phyloP scores from a whole-genome alignment of 2,888 invertebrate genomes.

The Geotrupes spiniger region DNA sequence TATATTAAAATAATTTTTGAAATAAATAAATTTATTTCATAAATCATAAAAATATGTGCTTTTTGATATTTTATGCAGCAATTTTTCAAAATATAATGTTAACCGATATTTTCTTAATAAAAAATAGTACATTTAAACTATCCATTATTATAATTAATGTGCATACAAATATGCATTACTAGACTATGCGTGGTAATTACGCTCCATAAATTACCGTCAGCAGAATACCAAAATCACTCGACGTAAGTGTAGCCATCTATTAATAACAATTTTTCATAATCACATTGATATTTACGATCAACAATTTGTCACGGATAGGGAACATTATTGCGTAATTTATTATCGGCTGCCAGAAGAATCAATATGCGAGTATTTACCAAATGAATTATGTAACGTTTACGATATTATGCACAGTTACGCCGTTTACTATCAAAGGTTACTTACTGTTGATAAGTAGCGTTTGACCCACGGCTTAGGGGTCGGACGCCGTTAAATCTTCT shows the following conservation, averaged over 20 bases:
- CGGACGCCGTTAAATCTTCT: conserved; percentile 13
- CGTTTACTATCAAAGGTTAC: conserved; percentile 8
- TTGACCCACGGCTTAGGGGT: conserved; percentile 15
- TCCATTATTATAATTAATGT: too few relatives aligned
- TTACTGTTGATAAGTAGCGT: conserved; percentile 16
- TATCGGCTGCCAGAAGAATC: conserved; percentile 13
- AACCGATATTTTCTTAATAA: too few relatives aligned
- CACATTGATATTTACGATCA: conserved; percentile 5
- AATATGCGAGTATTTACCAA: conserved; percentile 13
- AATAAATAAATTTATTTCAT: too few relatives aligned
- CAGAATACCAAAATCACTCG: too few relatives aligned
- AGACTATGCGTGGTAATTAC: too few relatives aligned
- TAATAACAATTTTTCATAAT: conserved; percentile 3
- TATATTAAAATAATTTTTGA: too few relatives aligned
- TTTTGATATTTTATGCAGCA: too few relatives aligned
- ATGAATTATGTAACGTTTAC: conserved; percentile 12
- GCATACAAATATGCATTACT: too few relatives aligned
- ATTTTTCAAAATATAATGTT: too few relatives aligned
- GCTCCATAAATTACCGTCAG: too few relatives aligned
- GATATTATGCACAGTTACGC: conserved; percentile 11
- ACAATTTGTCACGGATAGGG: conserved; percentile 5
- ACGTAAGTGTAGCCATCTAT: background rate
- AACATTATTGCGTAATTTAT: conserved; percentile 14
- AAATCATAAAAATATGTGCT: too few relatives aligned
- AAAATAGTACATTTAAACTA: too few relatives aligned